Percentiles rank a stretch among this genome's conserved stretches.
Conservation (phyloP, 1,140 invertebrate genomes). For the Leptinotarsa lineolata region DNA sequence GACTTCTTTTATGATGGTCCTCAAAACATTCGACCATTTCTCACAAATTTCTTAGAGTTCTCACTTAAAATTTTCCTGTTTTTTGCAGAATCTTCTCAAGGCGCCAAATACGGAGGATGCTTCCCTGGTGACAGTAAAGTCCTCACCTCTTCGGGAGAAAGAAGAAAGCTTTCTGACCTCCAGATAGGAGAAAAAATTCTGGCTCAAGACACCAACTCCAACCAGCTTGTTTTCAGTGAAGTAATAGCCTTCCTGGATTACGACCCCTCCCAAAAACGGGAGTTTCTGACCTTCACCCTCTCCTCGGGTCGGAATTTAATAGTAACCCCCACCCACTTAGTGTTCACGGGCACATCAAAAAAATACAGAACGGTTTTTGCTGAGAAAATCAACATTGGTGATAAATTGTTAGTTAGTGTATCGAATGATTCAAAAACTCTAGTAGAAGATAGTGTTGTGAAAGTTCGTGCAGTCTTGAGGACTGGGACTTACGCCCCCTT, state of each 20-base stretch:
- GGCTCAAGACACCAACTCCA: slow-evolving; percentile 67
- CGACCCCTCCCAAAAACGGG: slow-evolving; percentile 66
- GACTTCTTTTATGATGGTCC: not conserved
- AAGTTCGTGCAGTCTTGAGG: slow-evolving; percentile 61
- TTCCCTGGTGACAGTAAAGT: slow-evolving; percentile 74
- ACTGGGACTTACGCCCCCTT: slow-evolving; percentile 88
- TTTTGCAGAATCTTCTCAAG: slow-evolving; percentile 88
- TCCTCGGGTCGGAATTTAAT: slow-evolving; percentile 71
- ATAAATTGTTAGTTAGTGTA: slow-evolving; percentile 60
- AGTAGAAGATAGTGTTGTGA: slow-evolving; percentile 66
- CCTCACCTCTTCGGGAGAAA: slow-evolving; percentile 59
- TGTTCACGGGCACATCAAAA: slow-evolving; percentile 59
- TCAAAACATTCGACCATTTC: not conserved
- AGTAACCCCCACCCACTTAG: slow-evolving; percentile 84
- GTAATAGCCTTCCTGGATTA: slow-evolving; percentile 90
- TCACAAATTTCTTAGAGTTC: not conserved
- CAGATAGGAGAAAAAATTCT: slow-evolving; percentile 79
- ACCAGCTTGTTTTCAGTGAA: slow-evolving; percentile 77
- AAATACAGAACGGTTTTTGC: slow-evolving; percentile 63
- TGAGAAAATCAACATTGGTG: slow-evolving; percentile 59
- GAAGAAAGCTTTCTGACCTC: slow-evolving; percentile 71
- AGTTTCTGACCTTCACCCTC: slow-evolving; percentile 75
- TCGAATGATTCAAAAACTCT: slow-evolving; percentile 56
- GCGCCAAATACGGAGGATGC: slow-evolving; percentile 80
- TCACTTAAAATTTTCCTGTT: not conserved